These are phyloP conservation scores for Platycheirus albimanus DNA, from an alignment of 2,888 invertebrate genomes.

Conservation along the genomic window DNA sequence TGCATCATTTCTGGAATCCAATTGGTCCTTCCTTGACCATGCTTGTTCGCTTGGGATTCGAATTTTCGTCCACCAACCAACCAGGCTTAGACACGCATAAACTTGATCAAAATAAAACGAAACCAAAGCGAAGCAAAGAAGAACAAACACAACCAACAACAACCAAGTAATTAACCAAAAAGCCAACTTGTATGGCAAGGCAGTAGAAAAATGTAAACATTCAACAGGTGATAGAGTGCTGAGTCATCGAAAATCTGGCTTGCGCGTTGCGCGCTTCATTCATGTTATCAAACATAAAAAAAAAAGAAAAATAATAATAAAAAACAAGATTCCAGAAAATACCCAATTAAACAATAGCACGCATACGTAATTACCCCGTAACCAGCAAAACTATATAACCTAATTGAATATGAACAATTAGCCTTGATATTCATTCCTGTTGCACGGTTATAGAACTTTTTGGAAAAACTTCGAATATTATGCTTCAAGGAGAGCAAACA, in stretches of 20 bases:
- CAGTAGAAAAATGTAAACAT: constrained; percentile 60
- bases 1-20: constrained; percentile 30
- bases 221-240: constrained; percentile 67
- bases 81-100: constrained; percentile 42
- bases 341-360: constrained; percentile 24
- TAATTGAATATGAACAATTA: background rate
- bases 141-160: constrained; percentile 1
- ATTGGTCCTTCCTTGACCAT: background rate
- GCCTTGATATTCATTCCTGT: background rate
- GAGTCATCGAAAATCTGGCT: constrained; percentile 48
- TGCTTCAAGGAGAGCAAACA: background rate
- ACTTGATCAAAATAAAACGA: constrained; percentile 24
- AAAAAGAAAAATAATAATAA: constrained; percentile 41
- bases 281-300: constrained; percentile 38
- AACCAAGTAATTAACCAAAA: too few species aligned
- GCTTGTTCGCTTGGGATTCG: background rate
- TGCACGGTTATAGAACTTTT: constrained; percentile 46
- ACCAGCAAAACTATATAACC: constrained; percentile 30
- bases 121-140: constrained; percentile 2
- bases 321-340: constrained; percentile 7
- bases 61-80: constrained; percentile 7
- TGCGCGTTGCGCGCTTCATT: constrained; percentile 50
- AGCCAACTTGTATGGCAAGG: too few species aligned
- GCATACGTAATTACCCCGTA: constrained; percentile 17
- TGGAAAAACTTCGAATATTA: constrained; percentile 58